A percentile compares a stretch with the other conserved stretches of the same genome.
phyloP scores from a whole-genome alignment of 2,888 invertebrate species.

The Cephalotes varians region DNA sequence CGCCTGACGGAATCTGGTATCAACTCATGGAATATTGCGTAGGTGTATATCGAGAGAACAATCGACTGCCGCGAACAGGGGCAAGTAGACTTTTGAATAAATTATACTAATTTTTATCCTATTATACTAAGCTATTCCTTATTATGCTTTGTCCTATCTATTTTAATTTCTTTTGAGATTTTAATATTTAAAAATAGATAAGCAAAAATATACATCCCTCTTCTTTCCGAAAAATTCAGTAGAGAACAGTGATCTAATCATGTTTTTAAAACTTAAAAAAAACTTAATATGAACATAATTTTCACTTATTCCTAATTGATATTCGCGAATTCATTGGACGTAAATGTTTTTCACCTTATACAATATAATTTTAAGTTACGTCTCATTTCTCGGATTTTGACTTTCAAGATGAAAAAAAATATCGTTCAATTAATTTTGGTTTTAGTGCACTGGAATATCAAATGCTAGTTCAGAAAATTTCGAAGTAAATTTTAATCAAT shows the following conservation, averaged over 20 bases:
- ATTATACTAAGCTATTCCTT: neutral
- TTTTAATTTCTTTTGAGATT: neutral
- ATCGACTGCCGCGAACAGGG: conserved; percentile 3
- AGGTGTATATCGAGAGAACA: neutral
- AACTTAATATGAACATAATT: neutral
- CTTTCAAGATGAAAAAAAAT: too few relatives aligned
- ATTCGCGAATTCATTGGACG: too few relatives aligned
- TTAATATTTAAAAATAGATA: neutral
- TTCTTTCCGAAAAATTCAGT: neutral
- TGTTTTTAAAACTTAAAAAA: neutral
- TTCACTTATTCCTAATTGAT: too few relatives aligned
- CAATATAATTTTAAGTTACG: too few relatives aligned
- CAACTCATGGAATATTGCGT: neutral
- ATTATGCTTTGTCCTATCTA: neutral
- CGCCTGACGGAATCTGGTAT: conserved; percentile 52
- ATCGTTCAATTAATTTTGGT: too few relatives aligned
- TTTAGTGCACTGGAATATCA: too few relatives aligned
- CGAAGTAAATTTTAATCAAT: too few relatives aligned
- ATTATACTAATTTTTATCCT: neutral
- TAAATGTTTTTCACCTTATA: too few relatives aligned
- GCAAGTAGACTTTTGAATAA: neutral
- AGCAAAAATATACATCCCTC: neutral
- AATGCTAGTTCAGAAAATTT: too few relatives aligned
- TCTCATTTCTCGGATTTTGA: too few relatives aligned
- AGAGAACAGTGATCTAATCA: neutral